A percentile compares a stretch with the other conserved stretches of the same genome.
These are phyloP conservation scores for Arremon brunneinucha DNA, from an alignment of 2,797 vertebrate species.

Conservation along the genomic window DNA sequence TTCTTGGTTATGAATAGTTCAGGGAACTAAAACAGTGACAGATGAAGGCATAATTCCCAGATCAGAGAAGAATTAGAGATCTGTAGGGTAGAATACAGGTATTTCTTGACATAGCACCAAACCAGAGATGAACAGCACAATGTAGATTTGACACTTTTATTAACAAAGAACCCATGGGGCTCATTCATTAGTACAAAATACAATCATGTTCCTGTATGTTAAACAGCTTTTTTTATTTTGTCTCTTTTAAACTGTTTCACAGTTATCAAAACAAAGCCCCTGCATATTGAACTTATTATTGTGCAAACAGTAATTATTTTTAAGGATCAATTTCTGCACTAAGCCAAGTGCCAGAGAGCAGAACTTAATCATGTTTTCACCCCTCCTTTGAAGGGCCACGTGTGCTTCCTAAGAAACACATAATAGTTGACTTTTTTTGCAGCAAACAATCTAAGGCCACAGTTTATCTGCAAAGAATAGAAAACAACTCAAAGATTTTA, in stretches of 20 bases:
- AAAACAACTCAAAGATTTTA: neutral
- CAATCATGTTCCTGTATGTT: constrained; percentile 67
- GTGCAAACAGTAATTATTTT: constrained; percentile 69
- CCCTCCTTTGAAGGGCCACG: constrained; percentile 1
- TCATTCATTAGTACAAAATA: constrained; percentile 78
- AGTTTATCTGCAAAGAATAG: constrained; percentile 62
- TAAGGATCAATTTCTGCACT: constrained; percentile 61
- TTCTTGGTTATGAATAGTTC: neutral
- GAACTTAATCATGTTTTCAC: constrained; percentile 42
- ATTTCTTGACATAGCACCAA: neutral
- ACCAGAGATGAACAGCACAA: neutral
- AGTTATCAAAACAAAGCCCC: constrained; percentile 71
- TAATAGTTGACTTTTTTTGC: constrained; percentile 47
- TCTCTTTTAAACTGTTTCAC: constrained; percentile 70
- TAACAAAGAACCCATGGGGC: constrained; percentile 80
- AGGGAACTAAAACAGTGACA: neutral
- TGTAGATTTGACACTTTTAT: constrained; percentile 68
- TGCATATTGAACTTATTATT: constrained; percentile 66
- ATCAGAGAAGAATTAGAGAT: neutral
- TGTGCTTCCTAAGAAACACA: constrained; percentile 55
- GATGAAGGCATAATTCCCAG: neutral
- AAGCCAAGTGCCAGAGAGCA: constrained; percentile 45
- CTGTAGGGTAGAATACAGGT: neutral
- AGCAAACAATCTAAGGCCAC: constrained; percentile 75
- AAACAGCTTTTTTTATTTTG: constrained; percentile 67